A percentile compares a stretch with the other conserved stretches of the same genome.
phyloP scores from a whole-genome alignment of 2,797 vertebrate genomes.

The Microtus californicus region DNA sequence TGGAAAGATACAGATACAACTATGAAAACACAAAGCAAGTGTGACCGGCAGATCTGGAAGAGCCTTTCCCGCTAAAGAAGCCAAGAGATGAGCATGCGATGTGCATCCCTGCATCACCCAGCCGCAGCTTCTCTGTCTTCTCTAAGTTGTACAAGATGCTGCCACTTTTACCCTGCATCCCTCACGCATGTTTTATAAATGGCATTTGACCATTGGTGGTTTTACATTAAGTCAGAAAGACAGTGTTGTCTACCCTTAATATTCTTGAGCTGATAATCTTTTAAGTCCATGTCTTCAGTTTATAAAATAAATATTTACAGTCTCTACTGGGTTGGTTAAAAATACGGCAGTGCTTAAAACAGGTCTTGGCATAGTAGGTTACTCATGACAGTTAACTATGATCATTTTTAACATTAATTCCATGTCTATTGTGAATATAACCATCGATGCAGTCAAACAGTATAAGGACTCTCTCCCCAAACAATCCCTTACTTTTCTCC shows the following conservation, averaged over 20 bases:
- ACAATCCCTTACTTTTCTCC: neutral
- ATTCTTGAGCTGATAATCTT: neutral
- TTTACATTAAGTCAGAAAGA: neutral
- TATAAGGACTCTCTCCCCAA: neutral
- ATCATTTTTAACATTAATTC: neutral
- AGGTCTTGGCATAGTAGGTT: neutral
- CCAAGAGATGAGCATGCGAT: neutral
- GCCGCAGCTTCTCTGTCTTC: neutral
- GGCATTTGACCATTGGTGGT: neutral
- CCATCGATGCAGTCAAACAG: neutral
- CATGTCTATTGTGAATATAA: neutral
- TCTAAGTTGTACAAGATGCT: neutral
- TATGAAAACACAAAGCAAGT: neutral
- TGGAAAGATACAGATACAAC: neutral
- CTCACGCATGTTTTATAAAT: neutral
- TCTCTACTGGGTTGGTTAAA: neutral
- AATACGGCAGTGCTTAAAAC: neutral
- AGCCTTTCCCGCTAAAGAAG: neutral
- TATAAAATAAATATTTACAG: neutral
- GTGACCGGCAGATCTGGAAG: neutral
- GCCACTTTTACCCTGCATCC: neutral
- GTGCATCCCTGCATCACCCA: fast-evolving
- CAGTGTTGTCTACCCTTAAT: neutral
- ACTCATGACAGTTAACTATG: neutral
- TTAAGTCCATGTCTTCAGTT: neutral